Evolutionary conservation across 1,140 invertebrate genomes (phyloP).

Genomic region (Diorhabda sublineata): DNA sequence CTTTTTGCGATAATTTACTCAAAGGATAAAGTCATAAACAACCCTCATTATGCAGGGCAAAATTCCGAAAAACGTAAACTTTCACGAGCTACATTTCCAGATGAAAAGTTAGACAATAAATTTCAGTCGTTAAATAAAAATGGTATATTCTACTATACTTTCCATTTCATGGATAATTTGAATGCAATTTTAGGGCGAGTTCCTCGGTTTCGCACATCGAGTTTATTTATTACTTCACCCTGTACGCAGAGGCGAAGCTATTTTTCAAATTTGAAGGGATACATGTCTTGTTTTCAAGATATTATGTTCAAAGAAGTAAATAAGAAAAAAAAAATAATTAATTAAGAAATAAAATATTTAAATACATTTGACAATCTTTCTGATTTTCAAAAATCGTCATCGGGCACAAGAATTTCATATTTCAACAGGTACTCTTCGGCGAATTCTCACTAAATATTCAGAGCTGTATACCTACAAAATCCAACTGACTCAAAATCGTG

Average conservation of each 20-base stretch:
- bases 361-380: no score
- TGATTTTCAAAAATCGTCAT: no score
- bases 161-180: slow-evolving; percentile 37
- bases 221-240: slow-evolving; percentile 30
- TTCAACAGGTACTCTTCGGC: no score
- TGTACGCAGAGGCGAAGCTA: slow-evolving; percentile 3
- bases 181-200: slow-evolving; percentile 28
- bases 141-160: slow-evolving; percentile 35
- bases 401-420: no score
- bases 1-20: slow-evolving; percentile 2
- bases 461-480: no score
- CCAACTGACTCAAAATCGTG: no score
- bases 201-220: slow-evolving; percentile 35
- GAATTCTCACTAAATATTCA: no score
- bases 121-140: slow-evolving; percentile 32
- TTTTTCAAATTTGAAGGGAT: background rate
- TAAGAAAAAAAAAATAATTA: no score
- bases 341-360: no score
- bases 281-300: background rate
- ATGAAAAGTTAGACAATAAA: slow-evolving; percentile 30
- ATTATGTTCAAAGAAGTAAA: no score
- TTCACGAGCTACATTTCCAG: slow-evolving; percentile 23
- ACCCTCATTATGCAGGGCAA: slow-evolving; percentile 13
- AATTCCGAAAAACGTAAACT: slow-evolving; percentile 21
- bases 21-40: slow-evolving; percentile 10